Evolutionary conservation across 2,797 vertebrate species (phyloP).

Genomic region (Cheirogaleus major): DNA sequence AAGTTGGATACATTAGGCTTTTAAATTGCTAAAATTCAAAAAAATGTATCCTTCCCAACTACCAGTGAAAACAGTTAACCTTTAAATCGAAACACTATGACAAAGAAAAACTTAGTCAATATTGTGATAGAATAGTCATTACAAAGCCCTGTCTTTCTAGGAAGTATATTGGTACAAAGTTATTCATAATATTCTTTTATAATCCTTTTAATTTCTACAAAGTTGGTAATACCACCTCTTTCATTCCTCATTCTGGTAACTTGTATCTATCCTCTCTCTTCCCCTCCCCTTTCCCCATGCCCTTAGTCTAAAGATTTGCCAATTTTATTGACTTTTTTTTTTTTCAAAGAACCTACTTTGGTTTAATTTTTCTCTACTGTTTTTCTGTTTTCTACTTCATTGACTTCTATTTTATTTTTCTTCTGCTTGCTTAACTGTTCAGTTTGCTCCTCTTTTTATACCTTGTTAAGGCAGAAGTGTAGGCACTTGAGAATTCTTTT

Average conservation of each 20-base stretch:
- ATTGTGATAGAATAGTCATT: background rate
- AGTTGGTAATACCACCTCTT: background rate
- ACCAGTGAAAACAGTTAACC: constrained; percentile 24
- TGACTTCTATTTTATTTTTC: background rate
- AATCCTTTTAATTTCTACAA: background rate
- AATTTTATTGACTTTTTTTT: background rate
- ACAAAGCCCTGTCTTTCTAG: background rate
- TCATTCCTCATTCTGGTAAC: background rate
- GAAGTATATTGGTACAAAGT: background rate
- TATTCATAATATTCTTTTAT: background rate
- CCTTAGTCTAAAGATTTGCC: background rate
- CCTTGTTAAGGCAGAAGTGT: background rate
- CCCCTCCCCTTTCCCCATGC: background rate
- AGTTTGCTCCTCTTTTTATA: background rate
- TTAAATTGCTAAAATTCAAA: background rate
- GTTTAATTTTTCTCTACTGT: background rate
- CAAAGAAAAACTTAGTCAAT: background rate
- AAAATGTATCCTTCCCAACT: background rate
- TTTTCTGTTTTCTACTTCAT: background rate
- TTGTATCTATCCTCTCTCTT: background rate
- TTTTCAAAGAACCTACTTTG: background rate
- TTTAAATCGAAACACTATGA: background rate
- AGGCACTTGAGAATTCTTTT: background rate
- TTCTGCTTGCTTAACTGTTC: background rate
- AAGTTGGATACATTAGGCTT: background rate